Evolutionary conservation across 2,113 vertebrate genomes (phyloP), one percentile per base, ranked within the genome.

Genomic region (Podarcis muralis): DNA sequence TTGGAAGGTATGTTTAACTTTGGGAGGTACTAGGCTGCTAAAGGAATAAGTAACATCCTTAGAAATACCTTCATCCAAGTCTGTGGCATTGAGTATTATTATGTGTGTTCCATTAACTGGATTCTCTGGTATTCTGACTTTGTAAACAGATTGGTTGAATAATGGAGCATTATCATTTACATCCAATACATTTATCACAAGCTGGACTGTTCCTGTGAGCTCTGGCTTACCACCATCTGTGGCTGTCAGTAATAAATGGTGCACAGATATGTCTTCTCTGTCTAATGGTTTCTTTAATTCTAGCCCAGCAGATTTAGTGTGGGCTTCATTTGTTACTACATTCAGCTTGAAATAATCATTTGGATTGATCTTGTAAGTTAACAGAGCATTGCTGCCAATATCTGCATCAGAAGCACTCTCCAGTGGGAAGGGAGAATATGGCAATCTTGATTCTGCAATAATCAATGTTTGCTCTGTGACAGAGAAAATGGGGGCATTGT

Each of bases 361-460:
- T 53, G 90, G 88, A 53, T 90, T 96, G 3, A 98, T 91, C 13
- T 43, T 81, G 71, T 97, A 97, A 15, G 85, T 97, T 96, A 97
- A 96, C 27, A 97, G 94, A 4, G 98, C 96, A 91, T 98, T 98
- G 18, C 94, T 74, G 87, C 94, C 97, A 48, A 96, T 93, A 93
- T 98, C 98, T 90, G 90, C 92, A 93, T 98, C 98, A 0, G 90
- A 91, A 7, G 97, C 93, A 1, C 95, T 87, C 89, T 97, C 93
- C 72, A 98, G 86, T 78, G 94, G 97, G 87, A 98, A 95, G 8
- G 95, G 93, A 37, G 93, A 94, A 72, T 96, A 97, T 0, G 95
- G 94, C 2, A 94, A 86, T 27, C 94, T 96, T 0, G 90, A 96
- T 86, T 98, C 98, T 0, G 93, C 95, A 62, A 98, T 97, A 23